Percentiles rank a stretch among this genome's conserved stretches.
Conservation (phyloP, 2,797 vertebrate genomes). For the Chrosomus eos region DNA sequence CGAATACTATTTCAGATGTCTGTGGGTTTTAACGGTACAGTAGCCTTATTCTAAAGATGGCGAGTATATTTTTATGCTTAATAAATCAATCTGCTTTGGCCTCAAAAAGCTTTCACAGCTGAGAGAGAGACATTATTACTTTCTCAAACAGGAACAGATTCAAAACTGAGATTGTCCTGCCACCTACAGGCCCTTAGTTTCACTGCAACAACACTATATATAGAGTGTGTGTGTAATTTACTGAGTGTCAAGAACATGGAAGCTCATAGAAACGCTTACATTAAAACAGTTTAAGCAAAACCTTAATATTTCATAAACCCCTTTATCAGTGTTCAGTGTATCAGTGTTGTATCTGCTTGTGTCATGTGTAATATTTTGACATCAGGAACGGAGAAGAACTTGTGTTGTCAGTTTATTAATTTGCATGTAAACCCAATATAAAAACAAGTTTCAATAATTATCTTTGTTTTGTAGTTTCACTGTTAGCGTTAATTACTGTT, state of each 20-base stretch:
- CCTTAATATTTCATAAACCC: background rate
- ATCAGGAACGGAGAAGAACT: too few relatives aligned
- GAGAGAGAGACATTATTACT: background rate
- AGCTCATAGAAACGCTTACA: background rate
- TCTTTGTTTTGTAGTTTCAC: too few relatives aligned
- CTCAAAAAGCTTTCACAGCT: background rate
- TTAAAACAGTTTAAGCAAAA: background rate
- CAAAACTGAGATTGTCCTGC: background rate
- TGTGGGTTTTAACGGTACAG: background rate
- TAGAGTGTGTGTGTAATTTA: background rate
- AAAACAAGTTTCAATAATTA: too few relatives aligned
- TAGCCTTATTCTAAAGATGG: conserved; percentile 28
- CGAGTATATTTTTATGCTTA: background rate
- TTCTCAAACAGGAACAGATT: background rate
- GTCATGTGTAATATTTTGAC: background rate
- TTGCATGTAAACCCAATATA: too few relatives aligned
- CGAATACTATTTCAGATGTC: background rate
- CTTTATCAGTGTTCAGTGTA: background rate
- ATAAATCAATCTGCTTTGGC: background rate
- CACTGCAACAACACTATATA: background rate
- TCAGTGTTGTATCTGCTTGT: background rate
- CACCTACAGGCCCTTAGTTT: background rate
- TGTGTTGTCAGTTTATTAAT: background rate
- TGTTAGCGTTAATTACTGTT: too few relatives aligned
- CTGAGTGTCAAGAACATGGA: background rate